Conservation (phyloP, 2,113 vertebrate species). For the Ornithorhynchus anatinus region DNA sequence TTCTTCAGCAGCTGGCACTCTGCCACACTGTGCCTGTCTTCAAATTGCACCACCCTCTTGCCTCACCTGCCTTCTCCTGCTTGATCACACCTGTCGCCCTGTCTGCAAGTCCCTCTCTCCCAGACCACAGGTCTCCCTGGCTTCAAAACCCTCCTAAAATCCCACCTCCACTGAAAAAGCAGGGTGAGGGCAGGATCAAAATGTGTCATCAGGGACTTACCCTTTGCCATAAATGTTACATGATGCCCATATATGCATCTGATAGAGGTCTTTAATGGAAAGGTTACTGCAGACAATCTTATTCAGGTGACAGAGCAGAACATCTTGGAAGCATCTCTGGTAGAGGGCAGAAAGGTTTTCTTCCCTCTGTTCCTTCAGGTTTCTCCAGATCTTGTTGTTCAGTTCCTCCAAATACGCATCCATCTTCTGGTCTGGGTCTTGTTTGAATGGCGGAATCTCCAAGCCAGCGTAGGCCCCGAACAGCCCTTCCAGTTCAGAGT, state of each 20-base stretch:
- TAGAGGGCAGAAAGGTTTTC: neutral
- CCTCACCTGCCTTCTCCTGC: neutral
- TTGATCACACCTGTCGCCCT: neutral
- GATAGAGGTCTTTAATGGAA: no score
- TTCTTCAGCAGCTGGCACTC: no score
- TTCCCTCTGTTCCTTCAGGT: constrained; percentile 10
- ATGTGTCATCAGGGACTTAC: no score
- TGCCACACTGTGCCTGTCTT: no score
- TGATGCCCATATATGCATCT: no score
- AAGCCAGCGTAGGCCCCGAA: constrained; percentile 17
- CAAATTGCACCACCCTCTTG: no score
- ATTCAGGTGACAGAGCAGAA: constrained; percentile 31
- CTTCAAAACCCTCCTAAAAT: neutral
- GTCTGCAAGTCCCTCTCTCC: neutral
- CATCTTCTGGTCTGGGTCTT: neutral
- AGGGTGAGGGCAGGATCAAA: no score
- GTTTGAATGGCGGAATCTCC: constrained; percentile 2
- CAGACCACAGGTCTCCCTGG: neutral
- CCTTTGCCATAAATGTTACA: no score
- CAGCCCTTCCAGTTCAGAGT: constrained; percentile 42
- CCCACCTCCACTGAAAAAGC: neutral
- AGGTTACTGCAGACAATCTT: neutral
- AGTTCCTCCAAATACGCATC: constrained; percentile 25
- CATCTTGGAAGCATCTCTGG: neutral
- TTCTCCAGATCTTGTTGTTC: neutral